Conservation (phyloP, 2,888 invertebrate species). For the Limenitis camilla region DNA sequence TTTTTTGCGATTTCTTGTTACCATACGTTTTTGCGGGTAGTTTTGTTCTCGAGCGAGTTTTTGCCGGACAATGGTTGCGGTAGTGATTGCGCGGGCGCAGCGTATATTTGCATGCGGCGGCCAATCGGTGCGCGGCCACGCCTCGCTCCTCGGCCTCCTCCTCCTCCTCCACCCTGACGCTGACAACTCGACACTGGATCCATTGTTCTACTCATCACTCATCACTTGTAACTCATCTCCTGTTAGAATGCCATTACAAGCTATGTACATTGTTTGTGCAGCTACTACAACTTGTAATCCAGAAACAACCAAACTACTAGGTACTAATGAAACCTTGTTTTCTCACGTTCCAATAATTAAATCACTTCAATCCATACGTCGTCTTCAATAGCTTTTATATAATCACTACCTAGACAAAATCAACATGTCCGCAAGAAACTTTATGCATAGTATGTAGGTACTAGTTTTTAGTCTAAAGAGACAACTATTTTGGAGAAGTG, state of each 20-base stretch:
- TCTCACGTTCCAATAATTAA: too few relatives aligned
- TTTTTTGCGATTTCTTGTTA: constrained; percentile 67
- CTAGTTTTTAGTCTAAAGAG: too few relatives aligned
- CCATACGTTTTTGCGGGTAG: constrained; percentile 57
- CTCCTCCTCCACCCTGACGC: constrained; percentile 9
- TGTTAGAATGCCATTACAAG: neutral
- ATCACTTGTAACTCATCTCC: constrained; percentile 5
- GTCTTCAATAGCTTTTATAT: too few relatives aligned
- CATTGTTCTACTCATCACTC: constrained; percentile 22
- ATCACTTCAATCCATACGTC: too few relatives aligned
- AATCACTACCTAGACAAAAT: too few relatives aligned
- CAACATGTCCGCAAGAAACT: too few relatives aligned
- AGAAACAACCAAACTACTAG: too few relatives aligned
- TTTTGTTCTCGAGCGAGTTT: constrained; percentile 49
- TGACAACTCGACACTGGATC: constrained; percentile 13
- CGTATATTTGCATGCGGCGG: constrained; percentile 60
- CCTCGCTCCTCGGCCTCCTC: constrained; percentile 23
- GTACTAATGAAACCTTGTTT: too few relatives aligned
- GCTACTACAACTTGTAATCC: too few relatives aligned
- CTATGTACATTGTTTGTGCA: neutral
- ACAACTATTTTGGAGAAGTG: too few relatives aligned
- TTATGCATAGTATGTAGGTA: too few relatives aligned
- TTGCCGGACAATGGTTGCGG: constrained; percentile 50
- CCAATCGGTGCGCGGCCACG: constrained; percentile 36
- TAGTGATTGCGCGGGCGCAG: constrained; percentile 49